These are phyloP conservation scores for Drosophila murphyi DNA, from an alignment of 1,140 invertebrate genomes.

Conservation along the genomic window DNA sequence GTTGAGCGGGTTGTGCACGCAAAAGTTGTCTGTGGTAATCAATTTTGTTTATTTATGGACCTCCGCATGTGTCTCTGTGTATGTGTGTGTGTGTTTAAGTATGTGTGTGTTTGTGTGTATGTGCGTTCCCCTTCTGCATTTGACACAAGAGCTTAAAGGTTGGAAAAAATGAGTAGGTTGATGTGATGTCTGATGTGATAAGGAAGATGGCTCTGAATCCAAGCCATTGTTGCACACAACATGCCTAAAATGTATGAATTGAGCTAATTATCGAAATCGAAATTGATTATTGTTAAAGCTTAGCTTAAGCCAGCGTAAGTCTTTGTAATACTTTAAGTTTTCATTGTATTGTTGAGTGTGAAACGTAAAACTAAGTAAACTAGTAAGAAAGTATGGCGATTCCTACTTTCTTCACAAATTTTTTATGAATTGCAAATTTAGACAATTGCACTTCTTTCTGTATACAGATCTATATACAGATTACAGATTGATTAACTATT, in stretches of 20 bases:
- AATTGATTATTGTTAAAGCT: not conserved
- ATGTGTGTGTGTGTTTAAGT: constrained; percentile 23
- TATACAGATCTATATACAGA: too few relatives aligned
- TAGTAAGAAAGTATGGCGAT: too few relatives aligned
- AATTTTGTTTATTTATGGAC: constrained; percentile 81
- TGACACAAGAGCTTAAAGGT: constrained; percentile 65
- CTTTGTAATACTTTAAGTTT: not conserved
- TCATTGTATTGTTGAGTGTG: not conserved
- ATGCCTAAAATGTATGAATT: constrained; percentile 4
- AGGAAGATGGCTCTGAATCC: not conserved
- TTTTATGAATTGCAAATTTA: too few relatives aligned
- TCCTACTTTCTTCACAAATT: too few relatives aligned
- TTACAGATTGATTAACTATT: too few relatives aligned
- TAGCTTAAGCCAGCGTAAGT: not conserved
- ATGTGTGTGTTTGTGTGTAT: constrained; percentile 42
- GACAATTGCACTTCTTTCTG: too few relatives aligned
- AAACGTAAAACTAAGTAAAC: not conserved
- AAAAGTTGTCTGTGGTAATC: constrained; percentile 80
- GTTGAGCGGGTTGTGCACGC: constrained; percentile 63
- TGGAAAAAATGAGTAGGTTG: constrained; percentile 27
- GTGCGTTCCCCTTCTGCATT: constrained; percentile 51
- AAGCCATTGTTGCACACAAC: constrained; percentile 4
- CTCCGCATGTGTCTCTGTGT: constrained; percentile 32
- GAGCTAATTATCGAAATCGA: constrained; percentile 14
- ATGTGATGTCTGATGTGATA: constrained; percentile 1